phyloP scores from a whole-genome alignment of 2,797 vertebrate genomes.

The Hyperoplus lanceolatus region DNA sequence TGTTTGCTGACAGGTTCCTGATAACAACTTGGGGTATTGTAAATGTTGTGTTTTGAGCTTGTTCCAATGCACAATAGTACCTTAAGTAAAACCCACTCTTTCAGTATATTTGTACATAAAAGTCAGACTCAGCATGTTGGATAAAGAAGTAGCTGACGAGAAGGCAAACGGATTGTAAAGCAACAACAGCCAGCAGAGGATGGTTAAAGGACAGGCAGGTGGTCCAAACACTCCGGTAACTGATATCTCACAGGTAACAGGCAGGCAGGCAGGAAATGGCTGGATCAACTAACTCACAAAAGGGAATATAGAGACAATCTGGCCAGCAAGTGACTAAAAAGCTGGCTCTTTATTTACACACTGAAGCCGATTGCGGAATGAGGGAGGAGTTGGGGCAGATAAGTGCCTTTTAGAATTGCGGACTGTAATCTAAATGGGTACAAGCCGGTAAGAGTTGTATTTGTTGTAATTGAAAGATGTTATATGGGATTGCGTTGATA shows the following conservation, averaged over 20 bases:
- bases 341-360: not conserved
- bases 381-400: conserved; percentile 23
- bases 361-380: conserved; percentile 27
- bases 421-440: conserved; percentile 13
- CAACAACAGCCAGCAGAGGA: conserved; percentile 4
- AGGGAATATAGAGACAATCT: conserved; percentile 5
- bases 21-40: too few relatives aligned
- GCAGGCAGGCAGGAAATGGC: conserved; percentile 7
- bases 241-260: conserved; percentile 23
- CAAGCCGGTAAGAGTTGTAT: conserved; percentile 10
- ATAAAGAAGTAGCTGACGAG: not conserved
- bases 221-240: conserved; percentile 25
- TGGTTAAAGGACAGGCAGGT: conserved; percentile 28
- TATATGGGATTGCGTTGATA: not conserved
- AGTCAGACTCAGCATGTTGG: not conserved
- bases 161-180: conserved; percentile 6
- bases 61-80: not conserved
- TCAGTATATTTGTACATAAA: not conserved
- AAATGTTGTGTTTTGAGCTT: not conserved
- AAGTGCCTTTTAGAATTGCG: conserved; percentile 24
- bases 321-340: conserved; percentile 33
- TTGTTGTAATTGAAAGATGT: conserved; percentile 5
- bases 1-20: too few relatives aligned
- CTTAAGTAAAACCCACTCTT: not conserved
- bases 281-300: conserved; percentile 16